Evolutionary conservation across 2,888 invertebrate species (phyloP), one percentile per base, ranked within the genome.

Genomic region (Aplocera efformata): DNA sequence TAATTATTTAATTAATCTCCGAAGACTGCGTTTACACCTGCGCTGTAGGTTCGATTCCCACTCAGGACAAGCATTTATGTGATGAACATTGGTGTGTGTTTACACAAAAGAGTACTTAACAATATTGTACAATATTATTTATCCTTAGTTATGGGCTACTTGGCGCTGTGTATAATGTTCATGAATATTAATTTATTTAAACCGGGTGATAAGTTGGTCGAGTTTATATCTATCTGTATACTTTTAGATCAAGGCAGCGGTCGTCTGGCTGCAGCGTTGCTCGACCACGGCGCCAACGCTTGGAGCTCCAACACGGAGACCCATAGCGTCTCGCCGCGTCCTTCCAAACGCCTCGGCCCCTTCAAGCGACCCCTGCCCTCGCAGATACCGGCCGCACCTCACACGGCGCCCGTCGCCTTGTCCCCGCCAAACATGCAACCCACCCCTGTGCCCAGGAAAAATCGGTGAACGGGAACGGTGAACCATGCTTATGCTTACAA

Each of bases 291-390:
- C 71, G 71, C 78, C 8, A 60, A 56, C 42, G 48, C 71, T 32
- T 90, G 80, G 88, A 77, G 64, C 68, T 67, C 63, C 11, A 51
- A 63, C 34, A 45, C 57, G 20, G 79, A 76, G 36, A 28, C 72
- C 1, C 77, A 69, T 60, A 56, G 76, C 7, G 74, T 69, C 42
- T 94, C 94, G 1, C 94, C 94, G 31, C 89, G 93, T 32, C 92
- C 94, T 2, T 74, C 90, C 53, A 93, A 93, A 68, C 92, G 94
- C 35, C 89, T 93, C 58, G 91, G 91, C 1, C 90, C 90, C 49
- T 92, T 92, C 84, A 91, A 90, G 56, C 85, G 90, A 17, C 86
- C 90, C 23, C 80, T 79, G 36, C 45, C 36, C 42, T 60, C 51
- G 41, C 66, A 42, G 38, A 42, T 45, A 21, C 56, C 50, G 40